Percentiles rank a stretch among this genome's conserved stretches.
phyloP scores from a whole-genome alignment of 1,140 invertebrate genomes.

The Drosophila fuyamai region DNA sequence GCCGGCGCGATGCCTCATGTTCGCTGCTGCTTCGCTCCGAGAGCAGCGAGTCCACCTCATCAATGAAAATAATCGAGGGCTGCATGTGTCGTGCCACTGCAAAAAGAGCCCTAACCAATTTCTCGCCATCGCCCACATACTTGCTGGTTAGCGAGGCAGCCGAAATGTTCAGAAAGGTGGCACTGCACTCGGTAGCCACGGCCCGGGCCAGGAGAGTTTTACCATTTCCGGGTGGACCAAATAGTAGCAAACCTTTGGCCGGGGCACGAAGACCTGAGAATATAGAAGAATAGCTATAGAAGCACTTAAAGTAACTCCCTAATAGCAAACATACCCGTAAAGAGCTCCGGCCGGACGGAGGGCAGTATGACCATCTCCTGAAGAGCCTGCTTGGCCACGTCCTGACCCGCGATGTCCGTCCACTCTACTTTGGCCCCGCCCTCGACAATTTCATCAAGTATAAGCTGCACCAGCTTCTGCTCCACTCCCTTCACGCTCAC shows the following conservation, averaged over 20 bases:
- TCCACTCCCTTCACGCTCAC: slow-evolving; percentile 91
- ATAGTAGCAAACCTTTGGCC: slow-evolving; percentile 95
- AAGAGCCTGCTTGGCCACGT: slow-evolving; percentile 96
- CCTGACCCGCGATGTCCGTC: slow-evolving; percentile 97
- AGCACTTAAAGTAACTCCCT: no score
- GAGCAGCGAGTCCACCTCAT: slow-evolving; percentile 98
- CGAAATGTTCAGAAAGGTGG: slow-evolving; percentile 99
- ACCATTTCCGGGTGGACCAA: slow-evolving; percentile 94
- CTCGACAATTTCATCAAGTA: slow-evolving; percentile 90
- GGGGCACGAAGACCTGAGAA: slow-evolving; percentile 87
- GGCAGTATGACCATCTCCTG: slow-evolving; percentile 99
- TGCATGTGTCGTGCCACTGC: slow-evolving; percentile 96
- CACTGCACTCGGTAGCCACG: slow-evolving; percentile 95
- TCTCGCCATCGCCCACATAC: slow-evolving; percentile 98
- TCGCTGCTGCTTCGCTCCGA: slow-evolving; percentile 96
- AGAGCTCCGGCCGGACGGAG: slow-evolving; percentile 96
- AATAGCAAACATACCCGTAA: slow-evolving; percentile 90
- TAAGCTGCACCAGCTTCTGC: slow-evolving; percentile 94
- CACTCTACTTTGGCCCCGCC: slow-evolving; percentile 93
- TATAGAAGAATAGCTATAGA: neutral
- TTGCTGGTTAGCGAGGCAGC: slow-evolving; percentile 99
- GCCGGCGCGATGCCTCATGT: slow-evolving; percentile 96
- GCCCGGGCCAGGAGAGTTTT: slow-evolving; percentile 96
- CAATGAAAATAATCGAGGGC: slow-evolving; percentile 98
- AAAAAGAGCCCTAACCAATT: slow-evolving; percentile 97